Conservation (phyloP, 2,113 vertebrate genomes). For the Melierax canorus region DNA sequence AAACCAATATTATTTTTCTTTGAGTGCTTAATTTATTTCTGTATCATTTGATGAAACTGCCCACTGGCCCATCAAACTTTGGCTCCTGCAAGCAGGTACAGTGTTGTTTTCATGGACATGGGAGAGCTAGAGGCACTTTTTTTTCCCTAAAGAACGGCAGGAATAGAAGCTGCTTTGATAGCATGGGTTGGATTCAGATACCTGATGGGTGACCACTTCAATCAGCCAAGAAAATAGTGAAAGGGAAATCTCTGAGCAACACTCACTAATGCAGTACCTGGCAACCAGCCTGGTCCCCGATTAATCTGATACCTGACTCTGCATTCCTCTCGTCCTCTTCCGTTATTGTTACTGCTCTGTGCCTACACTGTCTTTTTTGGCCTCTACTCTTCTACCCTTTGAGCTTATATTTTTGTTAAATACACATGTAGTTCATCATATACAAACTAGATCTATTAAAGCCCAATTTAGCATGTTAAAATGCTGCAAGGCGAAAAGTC, state of each 20-base stretch:
- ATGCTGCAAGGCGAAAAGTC: neutral
- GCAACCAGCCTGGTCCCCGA: slow-evolving; percentile 70
- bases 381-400: neutral
- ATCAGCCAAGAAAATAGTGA: slow-evolving; percentile 38
- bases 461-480: neutral
- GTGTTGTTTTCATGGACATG: neutral
- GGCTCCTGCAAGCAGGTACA: neutral
- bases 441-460: neutral
- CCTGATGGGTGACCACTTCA: slow-evolving; percentile 53
- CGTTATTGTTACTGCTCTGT: neutral
- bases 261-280: slow-evolving; percentile 70
- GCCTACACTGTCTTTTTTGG: neutral
- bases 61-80: neutral
- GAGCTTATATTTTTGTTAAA: neutral
- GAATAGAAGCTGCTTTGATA: slow-evolving; percentile 44
- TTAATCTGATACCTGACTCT: slow-evolving; percentile 70
- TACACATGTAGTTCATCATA: neutral
- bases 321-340: neutral
- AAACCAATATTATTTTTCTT: neutral
- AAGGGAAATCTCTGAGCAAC: slow-evolving; percentile 55
- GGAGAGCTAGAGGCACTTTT: neutral
- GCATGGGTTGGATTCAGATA: neutral
- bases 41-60: neutral
- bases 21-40: neutral
- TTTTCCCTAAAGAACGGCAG: neutral